Base-by-base conservation (phyloP, 2,888 invertebrate genomes). In the Bombylius discolor region DNA sequence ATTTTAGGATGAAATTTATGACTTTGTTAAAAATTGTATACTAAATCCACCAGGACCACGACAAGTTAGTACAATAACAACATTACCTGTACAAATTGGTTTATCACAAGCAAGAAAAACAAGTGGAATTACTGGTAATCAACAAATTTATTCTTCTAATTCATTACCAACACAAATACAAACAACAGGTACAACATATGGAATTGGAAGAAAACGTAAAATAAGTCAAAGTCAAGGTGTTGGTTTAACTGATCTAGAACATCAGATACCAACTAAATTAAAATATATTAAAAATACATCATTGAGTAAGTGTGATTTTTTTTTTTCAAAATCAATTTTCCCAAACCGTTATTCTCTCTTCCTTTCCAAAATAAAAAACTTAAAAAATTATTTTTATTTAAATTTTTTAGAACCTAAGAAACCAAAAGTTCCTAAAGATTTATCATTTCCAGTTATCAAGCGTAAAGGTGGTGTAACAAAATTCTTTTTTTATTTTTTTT, bases 1-100 rank as follows among this genome's bases (percentile, higher is more conserved):
- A 36, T 51, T 44, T 39, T 53, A 80, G 80, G 83, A 84, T 64
- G 84, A 84, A 68, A 75, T 84, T 6, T 81, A 78, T 3, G 83
- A 84, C 62, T 84, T 83, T 65, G 72, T 83, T 1, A 80, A 79
- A 56, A 79, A 77, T 51, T 77, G 82, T 23, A 68, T 83, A 48
- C 78, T 79, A 1, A 80, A 79, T 68, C 83, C 82, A 1, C 75
- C 82, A 1, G 74, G 72, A 3, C 73, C 74, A 1, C 64, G 73
- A 11, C 65, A 66, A 54, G 39, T 42, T 42, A 42, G 9, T 11
- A 42, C 39, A 42, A 42, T 42, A 42, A 42, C 39, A 42, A 42
- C 39, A 42, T 42, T 11, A 11, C 39, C 39, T 11, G 12, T 42
- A 11, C 51, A 51, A 23, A 14, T 33, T 13, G 46, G 39, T n/a